A percentile compares a stretch with the other conserved stretches of the same genome.
phyloP scores from a whole-genome alignment of 2,797 vertebrate species.

The Cygnus olor region DNA sequence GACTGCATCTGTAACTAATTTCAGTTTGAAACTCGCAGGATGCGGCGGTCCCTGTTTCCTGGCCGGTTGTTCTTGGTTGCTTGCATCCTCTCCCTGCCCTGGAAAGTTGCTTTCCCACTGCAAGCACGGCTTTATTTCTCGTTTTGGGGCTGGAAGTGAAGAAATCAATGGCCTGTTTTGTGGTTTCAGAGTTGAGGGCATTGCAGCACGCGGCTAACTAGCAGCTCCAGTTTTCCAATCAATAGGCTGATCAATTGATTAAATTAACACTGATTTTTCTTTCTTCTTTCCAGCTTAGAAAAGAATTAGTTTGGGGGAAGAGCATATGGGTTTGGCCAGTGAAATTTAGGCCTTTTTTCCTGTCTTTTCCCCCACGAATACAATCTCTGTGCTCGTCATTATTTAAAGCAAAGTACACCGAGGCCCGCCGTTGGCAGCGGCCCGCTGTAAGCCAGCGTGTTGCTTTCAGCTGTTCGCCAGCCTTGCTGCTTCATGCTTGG shows the following conservation, averaged over 20 bases:
- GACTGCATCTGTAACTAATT: slow-evolving; percentile 88
- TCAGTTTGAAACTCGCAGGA: slow-evolving; percentile 79
- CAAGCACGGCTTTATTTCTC: slow-evolving; percentile 38
- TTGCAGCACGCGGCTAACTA: slow-evolving; percentile 78
- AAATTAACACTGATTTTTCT: slow-evolving; percentile 86
- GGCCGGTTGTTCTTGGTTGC: slow-evolving; percentile 35
- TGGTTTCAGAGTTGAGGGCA: slow-evolving; percentile 78
- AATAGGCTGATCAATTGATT: slow-evolving; percentile 89
- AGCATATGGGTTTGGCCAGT: slow-evolving; percentile 59
- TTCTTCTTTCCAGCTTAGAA: slow-evolving; percentile 75
- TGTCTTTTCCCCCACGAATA: slow-evolving; percentile 26
- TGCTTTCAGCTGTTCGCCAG: slow-evolving; percentile 71
- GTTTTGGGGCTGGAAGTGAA: slow-evolving; percentile 72
- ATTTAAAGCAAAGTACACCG: slow-evolving; percentile 38
- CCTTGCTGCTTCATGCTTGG: slow-evolving; percentile 67
- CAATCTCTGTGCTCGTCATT: slow-evolving; percentile 51
- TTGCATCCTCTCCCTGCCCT: not conserved
- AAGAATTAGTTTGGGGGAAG: slow-evolving; percentile 74
- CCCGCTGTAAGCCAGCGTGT: slow-evolving; percentile 42
- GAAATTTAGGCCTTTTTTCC: slow-evolving; percentile 76
- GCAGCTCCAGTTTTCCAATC: slow-evolving; percentile 83
- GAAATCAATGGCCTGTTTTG: slow-evolving; percentile 76
- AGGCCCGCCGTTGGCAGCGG: not conserved
- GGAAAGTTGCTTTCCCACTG: slow-evolving; percentile 32
- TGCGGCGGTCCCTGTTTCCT: slow-evolving; percentile 65